phyloP scores from a whole-genome alignment of 2,888 invertebrate genomes.

The Hoplodrina blanda region DNA sequence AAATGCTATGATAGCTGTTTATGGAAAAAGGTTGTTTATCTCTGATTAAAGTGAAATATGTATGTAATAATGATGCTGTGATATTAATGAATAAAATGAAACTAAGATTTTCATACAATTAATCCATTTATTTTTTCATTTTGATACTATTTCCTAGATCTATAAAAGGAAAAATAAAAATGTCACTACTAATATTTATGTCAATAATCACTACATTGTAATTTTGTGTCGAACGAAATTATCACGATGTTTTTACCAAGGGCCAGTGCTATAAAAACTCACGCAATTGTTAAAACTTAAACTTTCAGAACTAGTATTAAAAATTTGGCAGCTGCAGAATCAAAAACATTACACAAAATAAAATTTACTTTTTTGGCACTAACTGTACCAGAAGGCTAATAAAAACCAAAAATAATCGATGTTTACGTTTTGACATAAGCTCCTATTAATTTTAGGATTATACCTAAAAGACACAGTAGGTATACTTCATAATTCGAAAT shows the following conservation, averaged over 20 bases:
- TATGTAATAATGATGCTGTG: conserved; percentile 25
- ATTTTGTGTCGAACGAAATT: conserved; percentile 57
- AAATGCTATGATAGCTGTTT: conserved; percentile 92
- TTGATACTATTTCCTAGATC: conserved; percentile 70
- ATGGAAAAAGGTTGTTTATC: conserved; percentile 87
- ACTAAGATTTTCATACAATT: conserved; percentile 59
- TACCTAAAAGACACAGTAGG: conserved; percentile 63
- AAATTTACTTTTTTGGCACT: conserved; percentile 44
- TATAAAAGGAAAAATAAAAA: conserved; percentile 61
- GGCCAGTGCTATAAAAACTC: conserved; percentile 39
- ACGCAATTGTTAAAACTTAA: conserved; percentile 30
- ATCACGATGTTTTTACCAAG: conserved; percentile 35
- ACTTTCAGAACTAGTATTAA: conserved; percentile 18
- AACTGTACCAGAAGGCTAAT: conserved; percentile 32
- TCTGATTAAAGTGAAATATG: conserved; percentile 35
- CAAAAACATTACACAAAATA: conserved; percentile 28
- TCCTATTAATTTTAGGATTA: conserved; percentile 44
- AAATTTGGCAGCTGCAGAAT: conserved; percentile 72
- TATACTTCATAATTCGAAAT: conserved; percentile 72
- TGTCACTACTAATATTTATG: conserved; percentile 5
- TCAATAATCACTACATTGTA: conserved; percentile 47
- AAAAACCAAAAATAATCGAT: conserved; percentile 35
- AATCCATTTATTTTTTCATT: conserved; percentile 73
- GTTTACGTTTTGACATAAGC: conserved; percentile 21
- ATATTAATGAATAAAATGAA: conserved; percentile 58